A percentile compares a stretch with the other conserved stretches of the same genome.
phyloP scores from a whole-genome alignment of 2,113 vertebrate genomes.

The Microcebus jonahi region DNA sequence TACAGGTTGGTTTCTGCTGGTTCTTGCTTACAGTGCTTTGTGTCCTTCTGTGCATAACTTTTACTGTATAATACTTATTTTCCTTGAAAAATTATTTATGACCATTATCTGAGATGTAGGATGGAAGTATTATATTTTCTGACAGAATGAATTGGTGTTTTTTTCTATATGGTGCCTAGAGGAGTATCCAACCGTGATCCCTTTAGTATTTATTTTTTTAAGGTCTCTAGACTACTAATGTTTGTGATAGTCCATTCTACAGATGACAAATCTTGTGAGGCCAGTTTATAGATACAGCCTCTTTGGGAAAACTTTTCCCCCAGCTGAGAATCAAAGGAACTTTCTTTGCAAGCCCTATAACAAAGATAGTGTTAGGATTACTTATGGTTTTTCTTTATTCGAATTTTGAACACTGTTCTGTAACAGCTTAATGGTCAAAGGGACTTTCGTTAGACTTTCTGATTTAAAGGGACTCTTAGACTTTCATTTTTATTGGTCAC shows the following conservation, averaged over 20 bases:
- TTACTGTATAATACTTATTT: background rate
- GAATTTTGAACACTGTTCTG: background rate
- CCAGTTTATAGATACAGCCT: background rate
- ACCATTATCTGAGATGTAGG: background rate
- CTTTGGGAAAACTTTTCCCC: background rate
- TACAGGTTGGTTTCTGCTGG: background rate
- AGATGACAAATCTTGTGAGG: background rate
- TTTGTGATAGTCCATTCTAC: background rate
- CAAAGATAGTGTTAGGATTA: background rate
- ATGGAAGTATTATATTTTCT: background rate
- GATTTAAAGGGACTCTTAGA: background rate
- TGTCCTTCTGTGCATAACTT: background rate
- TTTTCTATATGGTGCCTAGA: background rate
- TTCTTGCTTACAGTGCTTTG: background rate
- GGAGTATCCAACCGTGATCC: background rate
- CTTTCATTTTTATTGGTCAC: constrained; percentile 28
- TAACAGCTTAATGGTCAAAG: background rate
- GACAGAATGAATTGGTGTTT: background rate
- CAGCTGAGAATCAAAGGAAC: background rate
- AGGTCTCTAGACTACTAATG: background rate
- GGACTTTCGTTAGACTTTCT: background rate
- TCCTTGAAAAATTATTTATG: background rate
- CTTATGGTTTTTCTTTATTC: background rate
- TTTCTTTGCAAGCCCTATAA: background rate
- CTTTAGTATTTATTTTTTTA: background rate